Evolutionary conservation across 2,888 invertebrate genomes (phyloP), one percentile per base, ranked within the genome.

Genomic region (Erebia epiphron): DNA sequence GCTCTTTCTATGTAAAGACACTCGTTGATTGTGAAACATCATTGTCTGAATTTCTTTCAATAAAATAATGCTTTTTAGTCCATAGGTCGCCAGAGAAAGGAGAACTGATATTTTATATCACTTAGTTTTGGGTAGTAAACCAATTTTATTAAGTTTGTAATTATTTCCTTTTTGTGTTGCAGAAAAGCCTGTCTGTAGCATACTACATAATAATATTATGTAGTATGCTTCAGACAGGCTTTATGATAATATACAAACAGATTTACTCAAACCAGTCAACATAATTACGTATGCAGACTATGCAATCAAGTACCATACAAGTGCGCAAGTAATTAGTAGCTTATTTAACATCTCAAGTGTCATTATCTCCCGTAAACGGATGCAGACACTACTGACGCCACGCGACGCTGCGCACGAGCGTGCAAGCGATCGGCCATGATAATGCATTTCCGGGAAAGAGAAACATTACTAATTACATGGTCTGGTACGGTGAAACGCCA

Each of bases 361-460:
- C 56, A 57, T 57, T 57, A 62, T 56, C 21, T 62, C 49, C 57
- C 63, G 35, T 60, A 50, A 65, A 65, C 70, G 69, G 72, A 75
- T 69, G 67, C 63, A n/a, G 7, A 70, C 65, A 41, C 69, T 71
- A 72, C 65, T 54, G 67, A 67, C 72, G 75, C 69, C 75, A 76
- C 75, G 75, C 73, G 73, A 73, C 70, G 73, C 50, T 75, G 73
- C 75, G 73, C 75, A 69, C 60, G 72, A 71, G 68, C 69, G 70
- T 67, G 50, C 60, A 56, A 66, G 63, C 58, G 54, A 14, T 54
- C 56, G 43, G 43, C 67, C 64, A 65, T 62, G 65, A 65, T 69
- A 65, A 65, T 57, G 61, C 52, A 62, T 65, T 72, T 72, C 73
- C 73, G 72, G 73, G 65, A 68, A 70, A 70, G 58, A 71, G 73